phyloP scores from a whole-genome alignment of 1,140 invertebrate species.

The Alviniconcha marisindica region DNA sequence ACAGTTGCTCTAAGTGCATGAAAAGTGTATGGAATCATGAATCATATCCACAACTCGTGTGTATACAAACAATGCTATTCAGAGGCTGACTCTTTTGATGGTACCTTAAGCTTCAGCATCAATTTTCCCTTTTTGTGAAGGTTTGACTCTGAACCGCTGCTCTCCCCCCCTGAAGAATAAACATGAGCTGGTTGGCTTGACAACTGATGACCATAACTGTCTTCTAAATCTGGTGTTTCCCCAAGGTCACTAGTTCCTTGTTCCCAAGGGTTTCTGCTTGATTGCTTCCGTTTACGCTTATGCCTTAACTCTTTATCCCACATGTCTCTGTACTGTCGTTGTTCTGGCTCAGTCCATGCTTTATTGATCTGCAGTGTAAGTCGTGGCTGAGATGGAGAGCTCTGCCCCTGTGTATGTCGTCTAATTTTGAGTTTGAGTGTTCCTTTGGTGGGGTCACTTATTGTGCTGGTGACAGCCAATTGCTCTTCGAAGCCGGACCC shows the following conservation, averaged over 20 bases:
- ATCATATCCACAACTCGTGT: neutral
- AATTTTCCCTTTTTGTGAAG: constrained; percentile 51
- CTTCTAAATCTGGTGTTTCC: constrained; percentile 57
- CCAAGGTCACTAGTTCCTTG: constrained; percentile 53
- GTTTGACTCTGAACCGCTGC: constrained; percentile 59
- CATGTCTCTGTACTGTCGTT: constrained; percentile 22
- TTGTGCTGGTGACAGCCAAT: constrained; percentile 66
- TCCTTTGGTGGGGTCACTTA: constrained; percentile 70
- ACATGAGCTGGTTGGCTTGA: constrained; percentile 46
- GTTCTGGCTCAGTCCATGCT: constrained; percentile 37
- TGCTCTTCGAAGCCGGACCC: constrained; percentile 44
- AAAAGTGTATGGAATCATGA: neutral
- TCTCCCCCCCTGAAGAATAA: constrained; percentile 62
- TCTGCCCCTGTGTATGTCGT: constrained; percentile 42
- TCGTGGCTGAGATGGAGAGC: constrained; percentile 38
- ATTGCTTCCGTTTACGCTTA: constrained; percentile 59
- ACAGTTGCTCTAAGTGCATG: too few relatives aligned
- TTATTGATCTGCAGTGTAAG: constrained; percentile 39
- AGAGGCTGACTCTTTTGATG: constrained; percentile 49
- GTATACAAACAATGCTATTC: constrained; percentile 18
- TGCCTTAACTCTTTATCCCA: constrained; percentile 39
- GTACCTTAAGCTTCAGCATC: constrained; percentile 51
- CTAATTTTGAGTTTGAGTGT: constrained; percentile 74
- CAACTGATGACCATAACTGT: constrained; percentile 28
- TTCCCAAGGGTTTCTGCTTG: constrained; percentile 47